Evolutionary conservation across 1,140 invertebrate species (phyloP).

Genomic region (Episyrphus balteatus): DNA sequence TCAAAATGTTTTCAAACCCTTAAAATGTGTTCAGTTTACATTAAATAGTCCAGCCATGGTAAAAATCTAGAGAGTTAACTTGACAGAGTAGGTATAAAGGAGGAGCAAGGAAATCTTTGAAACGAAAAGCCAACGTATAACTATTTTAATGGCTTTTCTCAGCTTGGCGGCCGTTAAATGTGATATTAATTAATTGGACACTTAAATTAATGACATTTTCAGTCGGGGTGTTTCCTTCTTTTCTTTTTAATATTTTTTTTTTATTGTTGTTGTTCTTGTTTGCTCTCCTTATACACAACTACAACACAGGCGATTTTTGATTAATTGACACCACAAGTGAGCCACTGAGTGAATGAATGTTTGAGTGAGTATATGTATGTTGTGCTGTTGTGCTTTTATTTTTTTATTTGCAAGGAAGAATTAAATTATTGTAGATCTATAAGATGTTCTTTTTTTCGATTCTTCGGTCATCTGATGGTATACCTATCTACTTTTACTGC

Average conservation of each 20-base stretch:
- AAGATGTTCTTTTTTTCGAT: too few species aligned
- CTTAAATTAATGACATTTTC: conserved; percentile 37
- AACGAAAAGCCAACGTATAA: conserved; percentile 5
- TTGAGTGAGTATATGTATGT: not conserved
- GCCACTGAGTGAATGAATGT: not conserved
- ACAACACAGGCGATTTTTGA: conserved; percentile 33
- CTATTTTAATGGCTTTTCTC: conserved; percentile 37
- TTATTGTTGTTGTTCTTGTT: not conserved
- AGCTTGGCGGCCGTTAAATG: conserved; percentile 38
- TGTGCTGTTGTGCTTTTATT: not conserved
- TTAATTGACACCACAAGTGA: conserved; percentile 21
- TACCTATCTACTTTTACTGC: too few species aligned
- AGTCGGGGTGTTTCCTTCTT: conserved; percentile 10
- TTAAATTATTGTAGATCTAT: too few species aligned
- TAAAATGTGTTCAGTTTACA: too few species aligned
- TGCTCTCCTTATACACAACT: conserved; percentile 6
- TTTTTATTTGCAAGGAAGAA: too few species aligned
- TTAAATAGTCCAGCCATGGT: too few species aligned
- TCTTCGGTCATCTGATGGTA: too few species aligned
- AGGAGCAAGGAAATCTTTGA: too few species aligned
- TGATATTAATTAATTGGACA: conserved; percentile 39
- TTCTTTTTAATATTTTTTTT: conserved; percentile 6
- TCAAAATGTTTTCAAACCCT: too few species aligned
- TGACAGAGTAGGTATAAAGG: too few species aligned
- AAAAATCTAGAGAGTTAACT: too few species aligned